These are phyloP conservation scores for Gopherus flavomarginatus DNA, from an alignment of 2,113 vertebrate genomes.

Conservation along the genomic window DNA sequence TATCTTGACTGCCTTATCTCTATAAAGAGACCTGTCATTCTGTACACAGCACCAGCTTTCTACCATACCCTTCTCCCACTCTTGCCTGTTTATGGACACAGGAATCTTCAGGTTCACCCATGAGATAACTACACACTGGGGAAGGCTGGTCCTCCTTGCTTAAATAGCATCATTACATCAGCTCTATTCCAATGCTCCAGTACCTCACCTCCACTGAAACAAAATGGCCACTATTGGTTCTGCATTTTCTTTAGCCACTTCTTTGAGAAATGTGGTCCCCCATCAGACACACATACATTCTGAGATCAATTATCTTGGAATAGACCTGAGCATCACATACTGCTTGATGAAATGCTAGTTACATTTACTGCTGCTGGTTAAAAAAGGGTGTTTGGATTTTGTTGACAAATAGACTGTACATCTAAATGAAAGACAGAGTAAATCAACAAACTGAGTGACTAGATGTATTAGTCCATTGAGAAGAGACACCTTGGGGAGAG, in stretches of 20 bases:
- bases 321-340: conserved; percentile 23
- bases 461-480: background rate
- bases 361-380: background rate
- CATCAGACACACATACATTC: conserved; percentile 52
- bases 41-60: background rate
- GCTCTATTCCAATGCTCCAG: background rate
- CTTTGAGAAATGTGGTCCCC: conserved; percentile 49
- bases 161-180: background rate
- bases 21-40: background rate
- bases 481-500: background rate
- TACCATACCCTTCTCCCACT: background rate
- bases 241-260: background rate
- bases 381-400: background rate
- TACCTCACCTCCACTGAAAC: background rate
- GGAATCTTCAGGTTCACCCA: background rate
- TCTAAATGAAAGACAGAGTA: background rate
- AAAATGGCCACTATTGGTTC: background rate
- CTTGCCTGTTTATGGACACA: background rate
- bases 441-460: background rate
- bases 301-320: conserved; percentile 53
- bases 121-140: too few species aligned
- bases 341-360: conserved; percentile 10
- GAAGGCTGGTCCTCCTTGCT: too few species aligned
- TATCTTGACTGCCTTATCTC: background rate
- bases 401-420: background rate